Percentiles rank a stretch among this genome's conserved stretches.
phyloP scores from a whole-genome alignment of 2,888 invertebrate species.

The Myopa tessellatipennis region DNA sequence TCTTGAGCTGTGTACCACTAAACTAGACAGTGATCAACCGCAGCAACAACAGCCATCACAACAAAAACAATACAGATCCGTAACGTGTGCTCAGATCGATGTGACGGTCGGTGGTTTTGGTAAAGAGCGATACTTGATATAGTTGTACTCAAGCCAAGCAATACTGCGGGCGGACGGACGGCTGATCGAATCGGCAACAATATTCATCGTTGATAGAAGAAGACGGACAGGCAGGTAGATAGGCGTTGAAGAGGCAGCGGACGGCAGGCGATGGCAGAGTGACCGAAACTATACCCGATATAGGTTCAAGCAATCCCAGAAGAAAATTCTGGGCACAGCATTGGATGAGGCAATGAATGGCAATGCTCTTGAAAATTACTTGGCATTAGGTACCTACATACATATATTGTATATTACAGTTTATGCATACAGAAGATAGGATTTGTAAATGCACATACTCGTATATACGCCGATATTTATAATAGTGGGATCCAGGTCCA shows the following conservation, averaged over 20 bases:
- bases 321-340: too few relatives aligned
- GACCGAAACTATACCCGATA: too few relatives aligned
- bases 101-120: constrained; percentile 6
- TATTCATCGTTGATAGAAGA: background rate
- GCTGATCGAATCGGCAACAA: background rate
- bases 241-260: background rate
- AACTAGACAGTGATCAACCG: constrained; percentile 14
- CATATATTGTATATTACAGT: too few relatives aligned
- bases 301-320: too few relatives aligned
- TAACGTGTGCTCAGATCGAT: background rate
- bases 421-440: too few relatives aligned
- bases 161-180: background rate
- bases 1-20: constrained; percentile 36
- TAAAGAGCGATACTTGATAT: constrained; percentile 23
- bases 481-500: too few relatives aligned
- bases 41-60: background rate
- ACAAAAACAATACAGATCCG: constrained; percentile 7
- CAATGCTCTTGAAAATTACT: too few relatives aligned
- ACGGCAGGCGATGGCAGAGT: background rate
- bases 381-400: too few relatives aligned
- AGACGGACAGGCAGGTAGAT: background rate
- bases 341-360: too few relatives aligned
- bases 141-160: background rate
- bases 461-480: too few relatives aligned
- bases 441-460: too few relatives aligned